phyloP scores from a whole-genome alignment of 2,113 vertebrate genomes.

The Lipophrys pholis region DNA sequence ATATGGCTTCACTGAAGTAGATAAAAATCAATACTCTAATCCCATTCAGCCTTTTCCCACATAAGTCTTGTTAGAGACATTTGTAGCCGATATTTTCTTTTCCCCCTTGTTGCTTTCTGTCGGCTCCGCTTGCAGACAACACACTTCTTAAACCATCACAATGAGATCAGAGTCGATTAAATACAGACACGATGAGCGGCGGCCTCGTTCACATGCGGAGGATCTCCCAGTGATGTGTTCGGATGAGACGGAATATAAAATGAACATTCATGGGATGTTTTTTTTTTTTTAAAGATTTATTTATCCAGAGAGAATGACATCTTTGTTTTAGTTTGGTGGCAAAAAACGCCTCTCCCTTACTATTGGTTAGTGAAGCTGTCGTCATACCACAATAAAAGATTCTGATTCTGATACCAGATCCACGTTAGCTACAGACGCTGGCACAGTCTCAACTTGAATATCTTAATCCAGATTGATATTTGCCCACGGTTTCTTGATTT shows the following conservation, averaged over 20 bases:
- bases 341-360: too few relatives aligned
- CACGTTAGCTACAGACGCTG: too few relatives aligned
- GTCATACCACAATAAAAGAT: too few relatives aligned
- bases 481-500: too few relatives aligned
- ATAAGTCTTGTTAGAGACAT: conserved; percentile 64
- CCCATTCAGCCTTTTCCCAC: conserved; percentile 60
- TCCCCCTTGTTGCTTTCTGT: conserved; percentile 48
- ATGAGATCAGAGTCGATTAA: conserved; percentile 34
- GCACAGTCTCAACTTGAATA: too few relatives aligned
- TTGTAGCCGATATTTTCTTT: conserved; percentile 43
- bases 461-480: too few relatives aligned
- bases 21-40: conserved; percentile 65
- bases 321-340: background rate
- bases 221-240: background rate
- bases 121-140: conserved; percentile 13
- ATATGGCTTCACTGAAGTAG: conserved; percentile 56
- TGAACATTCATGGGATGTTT: background rate
- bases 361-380: too few relatives aligned
- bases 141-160: conserved; percentile 41
- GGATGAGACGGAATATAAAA: conserved; percentile 26
- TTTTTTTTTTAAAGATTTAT: conserved; percentile 16
- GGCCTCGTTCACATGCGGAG: conserved; percentile 3
- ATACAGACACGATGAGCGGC: conserved; percentile 21
- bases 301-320: background rate
- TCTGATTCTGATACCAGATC: too few relatives aligned